Base-by-base conservation (phyloP, 2,888 invertebrate species). In the Dasypogon diadema region DNA sequence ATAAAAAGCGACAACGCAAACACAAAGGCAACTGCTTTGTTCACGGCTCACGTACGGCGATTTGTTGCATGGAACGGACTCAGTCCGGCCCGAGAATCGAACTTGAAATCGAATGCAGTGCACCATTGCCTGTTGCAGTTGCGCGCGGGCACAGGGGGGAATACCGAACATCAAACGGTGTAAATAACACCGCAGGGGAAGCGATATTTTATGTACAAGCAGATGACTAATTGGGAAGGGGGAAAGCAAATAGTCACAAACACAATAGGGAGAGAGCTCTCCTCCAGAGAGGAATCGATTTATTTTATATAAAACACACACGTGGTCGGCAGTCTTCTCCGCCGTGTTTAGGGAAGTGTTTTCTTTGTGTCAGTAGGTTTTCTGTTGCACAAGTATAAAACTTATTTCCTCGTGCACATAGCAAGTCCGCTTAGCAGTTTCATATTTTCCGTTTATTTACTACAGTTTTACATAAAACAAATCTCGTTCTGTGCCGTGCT, bases 361-460 rank as follows among this genome's bases (percentile, higher is more conserved):
- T 26, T 24, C 70, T 70, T 70, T 70, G 70, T 70, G 70, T 70
- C 70, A 70, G 70, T 70, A 70, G 70, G 70, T 70, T 70, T 70
- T 54, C 42, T 42, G 2, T 42, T 42, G 42, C 42, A 42, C 42
- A 42, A 1, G 42, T 42, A 42, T 42, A 42, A 42, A 42, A 6
- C 12, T 42, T 24, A 46, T 22, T 65, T 65, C 60, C 60, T 65
- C 48, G 46, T 14, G 1, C n/a, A 63, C 42, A 34, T 30, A 42
- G 22, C 22, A n/a, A n/a, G 24, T 10, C 14, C 37, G 14, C 42
- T 37, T 12, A 24, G 34, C 0, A 42, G 42, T 12, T 42, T 42
- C 42, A 42, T 42, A 42, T 42, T 42, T 42, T 42, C 42, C 42
- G 42, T 12, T 42, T 42, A 51, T 51, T 51, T 51, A 21, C 21